Evolutionary conservation across 2,113 vertebrate species (phyloP).

Genomic region (Pelecanoides urinatrix): DNA sequence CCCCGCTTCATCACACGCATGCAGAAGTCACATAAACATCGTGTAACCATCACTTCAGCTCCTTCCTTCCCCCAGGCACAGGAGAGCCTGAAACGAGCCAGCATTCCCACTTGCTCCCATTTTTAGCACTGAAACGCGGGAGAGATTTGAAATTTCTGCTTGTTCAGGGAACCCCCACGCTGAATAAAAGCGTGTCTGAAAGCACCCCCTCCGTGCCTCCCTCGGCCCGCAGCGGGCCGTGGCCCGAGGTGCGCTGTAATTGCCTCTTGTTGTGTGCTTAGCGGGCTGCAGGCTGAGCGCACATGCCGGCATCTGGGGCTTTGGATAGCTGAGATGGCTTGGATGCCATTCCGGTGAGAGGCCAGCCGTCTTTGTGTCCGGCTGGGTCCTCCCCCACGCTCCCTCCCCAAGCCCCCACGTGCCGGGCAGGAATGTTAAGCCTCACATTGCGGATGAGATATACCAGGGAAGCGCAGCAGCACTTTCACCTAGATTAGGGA

Average conservation of each 20-base stretch:
- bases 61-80: not conserved
- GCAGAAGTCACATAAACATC: not conserved
- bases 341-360: conserved; percentile 67
- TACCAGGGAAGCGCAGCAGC: not conserved
- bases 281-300: not conserved
- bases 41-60: not conserved
- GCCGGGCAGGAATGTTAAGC: conserved; percentile 68
- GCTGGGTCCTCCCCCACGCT: not conserved
- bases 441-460: not conserved
- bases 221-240: not conserved
- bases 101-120: not conserved
- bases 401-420: conserved; percentile 37
- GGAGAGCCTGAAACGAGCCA: not conserved
- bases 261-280: not conserved
- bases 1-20: accelerated
- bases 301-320: conserved; percentile 29
- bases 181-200: not conserved
- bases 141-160: not conserved
- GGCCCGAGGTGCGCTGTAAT: not conserved
- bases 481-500: conserved; percentile 24
- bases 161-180: not conserved
- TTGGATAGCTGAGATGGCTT: conserved; percentile 63
- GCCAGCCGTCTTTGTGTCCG: conserved; percentile 46
- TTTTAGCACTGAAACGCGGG: not conserved
- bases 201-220: not conserved